These are phyloP conservation scores for Lacanobia oleracea DNA, from an alignment of 2,888 invertebrate species.

Conservation along the genomic window DNA sequence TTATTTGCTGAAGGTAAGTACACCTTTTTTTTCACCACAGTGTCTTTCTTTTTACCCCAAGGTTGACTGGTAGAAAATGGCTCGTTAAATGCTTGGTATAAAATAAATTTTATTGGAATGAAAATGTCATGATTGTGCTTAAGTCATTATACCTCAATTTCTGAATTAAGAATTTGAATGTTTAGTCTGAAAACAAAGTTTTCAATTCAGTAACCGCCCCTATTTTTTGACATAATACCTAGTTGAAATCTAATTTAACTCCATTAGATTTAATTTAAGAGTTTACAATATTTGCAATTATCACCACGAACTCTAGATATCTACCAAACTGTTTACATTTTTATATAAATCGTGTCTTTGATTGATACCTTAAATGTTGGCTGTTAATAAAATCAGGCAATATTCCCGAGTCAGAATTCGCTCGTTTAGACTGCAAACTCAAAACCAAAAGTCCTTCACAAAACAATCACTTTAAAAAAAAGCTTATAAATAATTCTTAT, in stretches of 20 bases:
- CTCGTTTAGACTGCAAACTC: background rate
- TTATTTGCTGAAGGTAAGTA: too few relatives aligned
- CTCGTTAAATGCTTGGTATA: too few relatives aligned
- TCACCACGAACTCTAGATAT: background rate
- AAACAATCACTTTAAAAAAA: slow-evolving; percentile 5
- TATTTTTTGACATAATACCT: too few relatives aligned
- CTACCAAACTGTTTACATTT: background rate
- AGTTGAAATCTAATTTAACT: too few relatives aligned
- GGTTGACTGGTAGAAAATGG: too few relatives aligned
- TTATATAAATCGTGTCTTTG: too few relatives aligned
- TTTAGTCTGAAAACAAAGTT: background rate
- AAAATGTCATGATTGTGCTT: slow-evolving; percentile 2
- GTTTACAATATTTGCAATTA: too few relatives aligned
- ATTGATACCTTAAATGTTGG: background rate
- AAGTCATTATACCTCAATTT: background rate
- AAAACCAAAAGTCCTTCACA: background rate
- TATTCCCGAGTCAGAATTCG: background rate
- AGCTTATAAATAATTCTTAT: slow-evolving; percentile 43
- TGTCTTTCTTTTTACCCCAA: too few relatives aligned
- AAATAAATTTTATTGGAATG: slow-evolving; percentile 8
- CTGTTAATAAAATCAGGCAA: background rate
- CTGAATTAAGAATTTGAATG: background rate
- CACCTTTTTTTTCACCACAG: too few relatives aligned
- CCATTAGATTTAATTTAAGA: too few relatives aligned
- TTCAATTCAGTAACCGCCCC: too few relatives aligned